Conservation (phyloP, 2,113 vertebrate genomes). For the Urocolius indicus region DNA sequence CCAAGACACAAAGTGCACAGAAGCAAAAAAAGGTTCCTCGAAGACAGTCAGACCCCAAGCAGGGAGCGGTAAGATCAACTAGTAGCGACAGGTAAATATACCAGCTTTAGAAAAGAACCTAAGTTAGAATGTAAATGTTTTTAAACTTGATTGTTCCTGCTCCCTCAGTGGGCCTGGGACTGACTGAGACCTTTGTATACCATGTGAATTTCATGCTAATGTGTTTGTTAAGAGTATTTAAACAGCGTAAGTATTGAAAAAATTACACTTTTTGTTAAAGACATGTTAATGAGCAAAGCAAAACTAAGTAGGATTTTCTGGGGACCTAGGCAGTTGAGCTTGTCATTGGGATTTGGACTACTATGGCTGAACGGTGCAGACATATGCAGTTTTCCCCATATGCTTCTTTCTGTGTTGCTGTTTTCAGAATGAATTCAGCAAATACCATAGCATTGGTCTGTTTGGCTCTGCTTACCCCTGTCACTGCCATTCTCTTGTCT, state of each 20-base stretch:
- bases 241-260: neutral
- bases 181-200: neutral
- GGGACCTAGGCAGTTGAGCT: neutral
- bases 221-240: neutral
- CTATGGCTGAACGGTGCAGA: neutral
- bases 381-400: neutral
- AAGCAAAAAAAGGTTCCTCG: conserved; percentile 85
- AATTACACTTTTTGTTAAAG: neutral
- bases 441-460: neutral
- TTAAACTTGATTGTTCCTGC: neutral
- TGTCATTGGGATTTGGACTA: neutral
- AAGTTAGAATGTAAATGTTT: neutral
- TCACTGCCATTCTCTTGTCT: neutral
- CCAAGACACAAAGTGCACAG: conserved; percentile 82
- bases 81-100: conserved; percentile 89
- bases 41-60: conserved; percentile 84
- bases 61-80: conserved; percentile 81
- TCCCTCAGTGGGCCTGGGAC: neutral
- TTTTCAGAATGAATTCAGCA: neutral
- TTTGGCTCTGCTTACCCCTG: neutral
- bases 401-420: neutral
- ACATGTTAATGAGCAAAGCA: neutral
- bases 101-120: neutral
- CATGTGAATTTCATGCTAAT: neutral
- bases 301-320: neutral